Evolutionary conservation across 2,888 invertebrate genomes (phyloP), one percentile per base, ranked within the genome.

Genomic region (Leucania comma): DNA sequence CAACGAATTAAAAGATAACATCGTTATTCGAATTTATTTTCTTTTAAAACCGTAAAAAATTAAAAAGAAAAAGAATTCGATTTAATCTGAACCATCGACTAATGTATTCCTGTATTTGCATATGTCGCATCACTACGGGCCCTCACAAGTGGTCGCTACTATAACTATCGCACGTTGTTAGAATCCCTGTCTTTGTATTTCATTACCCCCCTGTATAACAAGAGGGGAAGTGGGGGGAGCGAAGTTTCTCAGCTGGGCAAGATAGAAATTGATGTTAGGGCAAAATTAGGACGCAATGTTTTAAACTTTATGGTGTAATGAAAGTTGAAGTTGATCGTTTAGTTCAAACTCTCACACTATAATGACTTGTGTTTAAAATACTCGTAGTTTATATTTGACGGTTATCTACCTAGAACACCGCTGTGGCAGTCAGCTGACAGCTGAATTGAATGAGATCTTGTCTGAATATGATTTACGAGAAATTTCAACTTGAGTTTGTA

Each of bases 91-190:
- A 56, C 65, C 57, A 79, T 83, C 80, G 82, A 83, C 63, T 75
- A 78, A 85, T 78, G 22, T 76, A 83, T 83, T 72, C 76, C 51
- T 26, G n/a, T 69, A 84, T 84, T 84, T 79, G 72, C 82, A 84
- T 86, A 80, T 84, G 87, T 88, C 88, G 77, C 90, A 87, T 88
- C 90, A 90, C 90, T 90, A 89, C 60, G 84, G 76, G 83, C 75
- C 90, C 92, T 83, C 91, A 91, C 91, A 90, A 89, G 91, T 87
- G 84, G 85, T 75, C 72, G 89, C 86, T 86, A 88, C 88, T 83
- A 81, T 64, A 67, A 81, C 78, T 81, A 80, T 81, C 77, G 74
- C 72, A 73, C 74, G 72, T 85, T 82, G 83, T 81, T 83, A 83
- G 76, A 78, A 79, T 75, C 60, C 68, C 70, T 76, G 81, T 73